Conservation (phyloP, 2,797 vertebrate species). For the Dendrocincla fuliginosa region DNA sequence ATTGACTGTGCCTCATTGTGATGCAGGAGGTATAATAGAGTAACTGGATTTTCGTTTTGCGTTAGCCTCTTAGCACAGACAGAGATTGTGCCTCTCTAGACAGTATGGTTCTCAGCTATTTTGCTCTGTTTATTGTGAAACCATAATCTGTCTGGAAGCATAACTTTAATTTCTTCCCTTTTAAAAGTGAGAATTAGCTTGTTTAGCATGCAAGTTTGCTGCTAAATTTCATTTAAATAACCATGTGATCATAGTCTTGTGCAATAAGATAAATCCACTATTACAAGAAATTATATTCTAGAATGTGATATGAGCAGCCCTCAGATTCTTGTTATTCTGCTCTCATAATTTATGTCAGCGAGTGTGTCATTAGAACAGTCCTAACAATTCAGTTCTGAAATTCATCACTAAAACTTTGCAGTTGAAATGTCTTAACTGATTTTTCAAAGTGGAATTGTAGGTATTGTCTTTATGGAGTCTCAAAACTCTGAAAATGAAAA, state of each 20-base stretch:
- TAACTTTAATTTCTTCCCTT: background rate
- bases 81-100: background rate
- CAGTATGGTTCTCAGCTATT: background rate
- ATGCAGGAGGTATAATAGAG: background rate
- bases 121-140: background rate
- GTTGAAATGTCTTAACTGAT: background rate
- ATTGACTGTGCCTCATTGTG: conserved; percentile 2
- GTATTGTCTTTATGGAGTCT: background rate
- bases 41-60: background rate
- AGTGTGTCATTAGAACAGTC: background rate
- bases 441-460: background rate
- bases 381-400: background rate
- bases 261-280: background rate
- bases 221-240: background rate
- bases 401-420: background rate
- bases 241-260: background rate
- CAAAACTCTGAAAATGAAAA: background rate
- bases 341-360: background rate
- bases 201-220: background rate
- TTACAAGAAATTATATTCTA: background rate
- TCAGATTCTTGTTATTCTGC: background rate
- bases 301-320: background rate
- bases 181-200: background rate
- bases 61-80: background rate
- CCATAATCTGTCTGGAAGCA: background rate